Evolutionary conservation across 2,797 vertebrate genomes (phyloP).

Genomic region (Sebastes steindachneri): DNA sequence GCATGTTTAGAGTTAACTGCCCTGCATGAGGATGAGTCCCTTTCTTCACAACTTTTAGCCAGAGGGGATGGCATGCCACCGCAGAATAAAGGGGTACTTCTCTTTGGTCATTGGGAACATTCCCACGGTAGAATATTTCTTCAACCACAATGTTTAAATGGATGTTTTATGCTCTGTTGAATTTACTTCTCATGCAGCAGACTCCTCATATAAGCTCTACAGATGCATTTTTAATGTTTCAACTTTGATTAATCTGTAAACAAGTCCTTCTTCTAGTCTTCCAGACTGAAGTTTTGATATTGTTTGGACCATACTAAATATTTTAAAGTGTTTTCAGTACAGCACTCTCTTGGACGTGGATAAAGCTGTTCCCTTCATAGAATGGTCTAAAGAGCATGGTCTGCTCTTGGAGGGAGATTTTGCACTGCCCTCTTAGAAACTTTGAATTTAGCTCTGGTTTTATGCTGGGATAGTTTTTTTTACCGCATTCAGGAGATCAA

Average conservation of each 20-base stretch:
- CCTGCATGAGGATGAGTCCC: background rate
- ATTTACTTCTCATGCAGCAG: background rate
- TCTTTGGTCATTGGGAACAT: background rate
- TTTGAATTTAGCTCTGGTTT: background rate
- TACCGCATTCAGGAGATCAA: background rate
- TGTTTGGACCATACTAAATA: background rate
- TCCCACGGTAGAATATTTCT: background rate
- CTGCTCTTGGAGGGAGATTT: background rate
- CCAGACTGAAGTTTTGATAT: background rate
- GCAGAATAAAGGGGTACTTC: background rate
- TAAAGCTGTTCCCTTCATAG: background rate
- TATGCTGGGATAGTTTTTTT: background rate
- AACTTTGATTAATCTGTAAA: background rate
- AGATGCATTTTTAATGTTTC: background rate
- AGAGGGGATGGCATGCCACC: background rate
- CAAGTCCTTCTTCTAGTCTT: background rate
- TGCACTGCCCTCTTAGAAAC: background rate
- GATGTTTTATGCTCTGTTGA: background rate
- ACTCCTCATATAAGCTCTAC: background rate
- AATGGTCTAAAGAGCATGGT: background rate
- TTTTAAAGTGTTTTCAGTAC: background rate
- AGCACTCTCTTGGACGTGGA: background rate
- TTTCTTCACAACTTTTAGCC: background rate
- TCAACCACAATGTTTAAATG: background rate
- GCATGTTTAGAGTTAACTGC: background rate